Conservation (phyloP, 2,888 invertebrate genomes). For the Oligia fasciuncula region DNA sequence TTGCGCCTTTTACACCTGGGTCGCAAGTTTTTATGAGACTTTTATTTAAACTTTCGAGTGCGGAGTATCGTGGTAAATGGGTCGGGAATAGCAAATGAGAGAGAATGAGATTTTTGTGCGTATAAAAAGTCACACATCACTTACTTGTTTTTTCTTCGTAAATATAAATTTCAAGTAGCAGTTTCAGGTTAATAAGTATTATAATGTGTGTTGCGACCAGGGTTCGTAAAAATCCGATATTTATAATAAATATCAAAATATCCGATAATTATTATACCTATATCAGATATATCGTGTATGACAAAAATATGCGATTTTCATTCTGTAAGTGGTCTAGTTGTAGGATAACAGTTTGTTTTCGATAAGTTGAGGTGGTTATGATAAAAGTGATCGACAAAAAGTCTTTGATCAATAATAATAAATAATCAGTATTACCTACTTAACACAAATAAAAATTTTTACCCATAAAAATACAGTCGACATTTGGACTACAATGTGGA, state of each 20-base stretch:
- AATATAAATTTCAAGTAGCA: background rate
- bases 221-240: too few species aligned
- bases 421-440: too few species aligned
- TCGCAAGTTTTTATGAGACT: conserved; percentile 40
- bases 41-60: conserved; percentile 43
- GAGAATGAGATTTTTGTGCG: conserved; percentile 1
- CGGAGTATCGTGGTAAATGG: conserved; percentile 27
- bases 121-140: conserved; percentile 12
- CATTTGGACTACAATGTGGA: background rate
- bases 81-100: conserved; percentile 14
- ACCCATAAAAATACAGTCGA: background rate
- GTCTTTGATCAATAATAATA: too few species aligned
- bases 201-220: background rate
- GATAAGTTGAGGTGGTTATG: too few species aligned
- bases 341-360: too few species aligned
- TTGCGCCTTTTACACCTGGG: conserved; percentile 47
- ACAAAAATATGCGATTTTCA: too few species aligned
- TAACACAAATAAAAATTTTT: too few species aligned
- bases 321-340: too few species aligned
- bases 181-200: background rate
- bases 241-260: too few species aligned
- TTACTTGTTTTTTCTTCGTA: conserved; percentile 12
- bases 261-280: too few species aligned
- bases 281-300: too few species aligned
- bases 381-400: too few species aligned